Conservation (phyloP, 2,797 vertebrate genomes). For the Aselliscus stoliczkanus region DNA sequence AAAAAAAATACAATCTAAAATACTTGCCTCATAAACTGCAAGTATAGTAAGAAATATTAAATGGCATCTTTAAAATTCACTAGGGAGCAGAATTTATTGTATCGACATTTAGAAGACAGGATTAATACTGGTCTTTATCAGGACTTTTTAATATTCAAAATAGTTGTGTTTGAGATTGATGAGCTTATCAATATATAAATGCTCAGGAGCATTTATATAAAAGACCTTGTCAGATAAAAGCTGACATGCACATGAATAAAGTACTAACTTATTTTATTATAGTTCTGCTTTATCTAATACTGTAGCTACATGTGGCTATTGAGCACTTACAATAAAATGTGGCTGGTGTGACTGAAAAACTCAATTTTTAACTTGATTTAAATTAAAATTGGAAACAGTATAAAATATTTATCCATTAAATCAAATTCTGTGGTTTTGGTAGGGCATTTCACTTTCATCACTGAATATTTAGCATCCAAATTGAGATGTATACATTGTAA, state of each 20-base stretch:
- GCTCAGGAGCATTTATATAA: neutral
- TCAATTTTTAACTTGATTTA: neutral
- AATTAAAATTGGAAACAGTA: neutral
- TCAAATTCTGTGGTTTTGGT: neutral
- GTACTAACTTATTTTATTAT: neutral
- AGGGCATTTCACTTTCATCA: neutral
- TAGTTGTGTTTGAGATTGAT: neutral
- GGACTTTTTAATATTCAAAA: neutral
- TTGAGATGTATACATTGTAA: neutral
- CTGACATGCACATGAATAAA: neutral
- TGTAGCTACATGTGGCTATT: neutral
- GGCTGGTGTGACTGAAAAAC: neutral
- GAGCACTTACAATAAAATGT: neutral
- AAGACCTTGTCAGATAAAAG: neutral
- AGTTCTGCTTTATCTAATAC: neutral
- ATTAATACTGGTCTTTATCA: neutral
- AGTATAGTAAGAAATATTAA: neutral
- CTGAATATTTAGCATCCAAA: neutral
- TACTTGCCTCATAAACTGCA: neutral
- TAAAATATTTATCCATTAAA: neutral
- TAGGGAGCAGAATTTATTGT: neutral
- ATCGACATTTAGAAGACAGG: neutral
- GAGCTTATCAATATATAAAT: neutral
- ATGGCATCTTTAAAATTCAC: neutral
- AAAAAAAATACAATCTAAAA: neutral